Evolutionary conservation across 2,888 invertebrate genomes (phyloP), one percentile per base, ranked within the genome.

Genomic region (Tholera decimalis): DNA sequence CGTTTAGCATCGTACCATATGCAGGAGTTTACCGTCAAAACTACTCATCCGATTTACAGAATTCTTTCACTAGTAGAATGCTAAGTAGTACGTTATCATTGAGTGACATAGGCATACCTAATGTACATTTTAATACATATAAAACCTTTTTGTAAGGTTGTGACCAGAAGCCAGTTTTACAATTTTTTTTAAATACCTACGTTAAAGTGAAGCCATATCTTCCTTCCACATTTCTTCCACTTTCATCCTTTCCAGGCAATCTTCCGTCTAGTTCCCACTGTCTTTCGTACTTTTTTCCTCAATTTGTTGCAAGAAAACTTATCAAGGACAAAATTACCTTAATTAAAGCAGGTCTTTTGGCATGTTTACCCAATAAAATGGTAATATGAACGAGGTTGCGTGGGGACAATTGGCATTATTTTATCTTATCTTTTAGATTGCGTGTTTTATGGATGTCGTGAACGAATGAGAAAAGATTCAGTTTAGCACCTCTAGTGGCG

Each of bases 361-460:
- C 57, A 58, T 77, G 68, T 78, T 77, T 72, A 77, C 77, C 58
- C 20, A 72, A 72, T 73, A 73, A 77, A 73, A 72, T 77, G 73
- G 64, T 64, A 77, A 64, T 72, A 77, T 73, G 73, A 43, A 77
- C 28, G 71, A 44, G 44, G 55, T 28, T 33, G 50, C 65, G 77
- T 68, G 70, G 75, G 63, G 30, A 58, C 64, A 51, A 58, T 58
- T 46, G 71, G 26, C 26, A 37, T 64, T 73, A 77, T 77, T 73
- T 73, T 64, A 55, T 77, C 77, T 77, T 73, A 73, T 77, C 73
- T 73, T 64, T 47, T 22, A 50, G 54, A 73, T 73, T 58, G 64
- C 50, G 26, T 54, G 69, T 46, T 72, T 64, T 77, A 64, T 56
- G 18, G 13, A 35, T 35, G 39, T 53, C 46, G 26, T 50, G 30